Conservation (phyloP, 2,113 vertebrate genomes). For the Stomatorhinus ivindoensis region DNA sequence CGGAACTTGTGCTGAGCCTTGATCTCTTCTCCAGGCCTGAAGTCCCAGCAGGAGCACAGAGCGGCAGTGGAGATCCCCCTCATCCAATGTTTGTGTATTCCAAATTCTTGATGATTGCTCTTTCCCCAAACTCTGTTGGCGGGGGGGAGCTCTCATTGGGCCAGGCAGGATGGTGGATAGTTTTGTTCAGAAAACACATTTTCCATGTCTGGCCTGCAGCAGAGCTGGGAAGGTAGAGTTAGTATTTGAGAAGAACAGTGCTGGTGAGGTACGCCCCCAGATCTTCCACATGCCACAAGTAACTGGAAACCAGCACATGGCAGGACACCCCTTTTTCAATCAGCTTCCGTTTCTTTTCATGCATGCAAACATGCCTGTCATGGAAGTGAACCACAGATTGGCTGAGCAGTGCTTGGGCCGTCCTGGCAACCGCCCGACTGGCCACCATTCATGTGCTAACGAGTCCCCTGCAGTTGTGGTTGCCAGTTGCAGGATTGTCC, state of each 20-base stretch:
- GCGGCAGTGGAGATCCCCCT: neutral
- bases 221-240: neutral
- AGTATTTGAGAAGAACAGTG: neutral
- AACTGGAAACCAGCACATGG: neutral
- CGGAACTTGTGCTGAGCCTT: slow-evolving; percentile 10
- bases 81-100: slow-evolving; percentile 28
- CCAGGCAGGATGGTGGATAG: neutral
- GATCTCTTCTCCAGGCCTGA: slow-evolving; percentile 33
- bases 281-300: neutral
- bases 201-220: neutral
- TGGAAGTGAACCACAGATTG: neutral
- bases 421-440: neutral
- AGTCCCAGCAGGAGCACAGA: neutral
- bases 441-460: neutral
- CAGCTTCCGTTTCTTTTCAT: neutral
- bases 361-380: neutral
- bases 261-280: neutral
- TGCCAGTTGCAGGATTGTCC: neutral
- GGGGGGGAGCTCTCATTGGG: neutral
- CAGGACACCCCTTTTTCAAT: neutral
- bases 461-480: neutral
- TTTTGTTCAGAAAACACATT: neutral
- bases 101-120: slow-evolving; percentile 10
- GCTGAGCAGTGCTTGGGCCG: neutral
- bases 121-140: neutral